These are phyloP conservation scores for Allacma fusca DNA, from an alignment of 2,888 invertebrate species.

Conservation along the genomic window DNA sequence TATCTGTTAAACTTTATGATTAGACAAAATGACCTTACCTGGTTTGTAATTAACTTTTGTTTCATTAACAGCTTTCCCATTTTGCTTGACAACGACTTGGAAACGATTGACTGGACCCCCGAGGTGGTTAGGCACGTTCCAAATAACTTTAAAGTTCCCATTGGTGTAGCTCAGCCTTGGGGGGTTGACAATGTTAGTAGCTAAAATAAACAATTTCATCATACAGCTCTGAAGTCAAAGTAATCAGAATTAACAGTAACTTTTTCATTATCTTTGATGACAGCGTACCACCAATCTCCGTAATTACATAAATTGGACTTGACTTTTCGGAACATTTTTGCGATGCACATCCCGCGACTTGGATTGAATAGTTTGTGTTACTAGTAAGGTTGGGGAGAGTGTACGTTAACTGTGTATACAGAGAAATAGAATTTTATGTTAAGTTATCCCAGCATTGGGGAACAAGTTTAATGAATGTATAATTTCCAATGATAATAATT, in stretches of 20 bases:
- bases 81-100: slow-evolving; percentile 65
- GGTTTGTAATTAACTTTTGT: slow-evolving; percentile 21
- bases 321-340: slow-evolving; percentile 71
- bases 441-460: too few relatives aligned
- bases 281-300: slow-evolving; percentile 71
- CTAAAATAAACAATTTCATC: slow-evolving; percentile 35
- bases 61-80: slow-evolving; percentile 62
- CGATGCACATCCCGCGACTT: slow-evolving; percentile 76
- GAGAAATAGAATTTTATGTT: neutral
- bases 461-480: too few relatives aligned
- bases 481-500: too few relatives aligned
- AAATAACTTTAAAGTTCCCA: slow-evolving; percentile 61
- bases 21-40: slow-evolving; percentile 22
- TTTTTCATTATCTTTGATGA: neutral
- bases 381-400: slow-evolving; percentile 67
- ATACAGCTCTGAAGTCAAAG: slow-evolving; percentile 23
- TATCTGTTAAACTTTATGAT: too few relatives aligned
- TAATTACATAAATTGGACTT: slow-evolving; percentile 68
- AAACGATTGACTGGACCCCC: slow-evolving; percentile 71
- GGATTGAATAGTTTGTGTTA: slow-evolving; percentile 75
- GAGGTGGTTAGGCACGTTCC: slow-evolving; percentile 68
- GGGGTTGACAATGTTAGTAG: slow-evolving; percentile 44
- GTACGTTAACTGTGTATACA: slow-evolving; percentile 48
- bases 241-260: neutral
- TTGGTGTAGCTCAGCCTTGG: slow-evolving; percentile 47